Conservation (phyloP, 2,797 vertebrate genomes). For the Amniataba percoides region DNA sequence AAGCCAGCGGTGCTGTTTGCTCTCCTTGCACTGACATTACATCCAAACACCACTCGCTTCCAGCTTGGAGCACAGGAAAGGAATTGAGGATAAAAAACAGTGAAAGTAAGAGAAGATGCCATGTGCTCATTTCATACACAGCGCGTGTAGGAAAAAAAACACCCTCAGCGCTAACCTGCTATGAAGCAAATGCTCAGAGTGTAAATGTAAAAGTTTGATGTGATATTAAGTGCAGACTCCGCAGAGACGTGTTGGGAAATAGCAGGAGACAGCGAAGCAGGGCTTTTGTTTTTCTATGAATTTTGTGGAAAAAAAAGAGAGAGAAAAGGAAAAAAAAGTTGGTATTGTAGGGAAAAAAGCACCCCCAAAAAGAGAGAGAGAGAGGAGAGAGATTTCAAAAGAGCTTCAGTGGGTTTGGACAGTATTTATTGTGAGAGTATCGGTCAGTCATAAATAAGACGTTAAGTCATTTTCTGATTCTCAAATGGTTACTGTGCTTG, state of each 20-base stretch:
- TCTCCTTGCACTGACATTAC: conserved; percentile 45
- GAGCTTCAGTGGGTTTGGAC: neutral
- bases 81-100: conserved; percentile 49
- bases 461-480: neutral
- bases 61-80: conserved; percentile 49
- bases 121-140: conserved; percentile 40
- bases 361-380: neutral
- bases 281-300: conserved; percentile 52
- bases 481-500: neutral
- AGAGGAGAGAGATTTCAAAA: conserved; percentile 5
- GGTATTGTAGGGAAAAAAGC: conserved; percentile 34
- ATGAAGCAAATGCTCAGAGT: conserved; percentile 18
- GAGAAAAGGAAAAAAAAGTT: conserved; percentile 27
- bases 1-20: conserved; percentile 70
- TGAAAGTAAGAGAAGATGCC: conserved; percentile 40
- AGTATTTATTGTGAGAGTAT: conserved; percentile 8
- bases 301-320: conserved; percentile 45
- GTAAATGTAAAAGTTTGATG: conserved; percentile 34
- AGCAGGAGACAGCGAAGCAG: conserved; percentile 30
- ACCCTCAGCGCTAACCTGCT: conserved; percentile 26
- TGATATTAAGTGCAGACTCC: conserved; percentile 27
- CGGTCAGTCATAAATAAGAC: conserved; percentile 19
- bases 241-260: conserved; percentile 40
- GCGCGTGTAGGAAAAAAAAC: conserved; percentile 3
- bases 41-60: conserved; percentile 49